Evolutionary conservation across 2,888 invertebrate species (phyloP), one percentile per base, ranked within the genome.

Genomic region (Phortica okadai): DNA sequence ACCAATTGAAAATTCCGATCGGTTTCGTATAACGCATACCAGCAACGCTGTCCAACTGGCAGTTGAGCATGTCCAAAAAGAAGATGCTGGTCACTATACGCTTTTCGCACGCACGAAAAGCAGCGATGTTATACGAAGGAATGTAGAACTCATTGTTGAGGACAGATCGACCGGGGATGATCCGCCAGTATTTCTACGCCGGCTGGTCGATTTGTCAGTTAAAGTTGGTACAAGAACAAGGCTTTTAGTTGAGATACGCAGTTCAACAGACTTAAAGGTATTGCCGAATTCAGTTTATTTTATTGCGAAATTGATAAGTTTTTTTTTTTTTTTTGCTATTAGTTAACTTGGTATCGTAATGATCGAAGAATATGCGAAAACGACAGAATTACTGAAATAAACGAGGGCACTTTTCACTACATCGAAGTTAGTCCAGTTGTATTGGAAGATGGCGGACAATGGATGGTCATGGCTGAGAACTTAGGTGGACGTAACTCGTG

Each of bases 281-380:
- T 89, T 91, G 74, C 45, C 33, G 33, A 7, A 33, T 2, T 14
- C 83, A 44, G 6, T 16, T 11, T 14, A 8, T 59, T 16, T 1
- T 59, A 59, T 21, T 59, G 8, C 6, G 6, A 8, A 8, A 50
- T 73, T 76, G 70, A 74, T 62, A 56, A 66, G 76, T 58, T 77
- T 44, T 70, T 77, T 58, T 77, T 44, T 70, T 33, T 70, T n/a
- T 45, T 73, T 74, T 64, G 54, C 10, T 76, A 77, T 33, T 76
- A 97, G 97, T 94, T 97, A 83, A 96, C 95, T 86, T 97, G 97
- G 97, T 95, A 95, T 90, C 95, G 95, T 86, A 97, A 97, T 91
- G 96, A 97, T 90, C 93, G 94, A 58, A 93, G 94, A 73, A 93
- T 97, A 81, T 93, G 94, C 89, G 95, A 95, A 87, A 95, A 94